These are phyloP conservation scores for Pseudococcus longispinus DNA, from an alignment of 2,888 invertebrate species.

Conservation along the genomic window DNA sequence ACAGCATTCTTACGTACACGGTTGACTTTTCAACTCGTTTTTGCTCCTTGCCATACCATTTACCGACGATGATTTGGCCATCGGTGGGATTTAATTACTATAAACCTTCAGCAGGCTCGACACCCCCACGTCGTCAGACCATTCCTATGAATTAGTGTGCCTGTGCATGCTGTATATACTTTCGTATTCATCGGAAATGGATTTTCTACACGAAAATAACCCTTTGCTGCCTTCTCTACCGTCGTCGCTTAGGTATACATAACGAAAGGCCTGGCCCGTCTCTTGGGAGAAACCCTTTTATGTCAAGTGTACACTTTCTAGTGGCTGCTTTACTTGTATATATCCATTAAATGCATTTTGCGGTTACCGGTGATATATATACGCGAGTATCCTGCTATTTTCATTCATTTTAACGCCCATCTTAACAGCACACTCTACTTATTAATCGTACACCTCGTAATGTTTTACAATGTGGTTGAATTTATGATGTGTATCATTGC, in stretches of 20 bases:
- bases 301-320: slow-evolving; percentile 24
- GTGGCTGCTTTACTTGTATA: slow-evolving; percentile 23
- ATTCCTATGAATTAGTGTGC: background rate
- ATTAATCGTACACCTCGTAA: slow-evolving; percentile 1
- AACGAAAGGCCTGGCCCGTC: background rate
- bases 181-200: slow-evolving; percentile 26
- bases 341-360: slow-evolving; percentile 28
- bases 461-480: slow-evolving; percentile 24
- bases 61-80: background rate
- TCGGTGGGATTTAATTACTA: background rate
- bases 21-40: background rate
- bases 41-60: background rate
- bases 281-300: slow-evolving; percentile 31
- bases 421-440: slow-evolving; percentile 23
- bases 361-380: slow-evolving; percentile 25
- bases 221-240: background rate
- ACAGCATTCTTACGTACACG: no score
- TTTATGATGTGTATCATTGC: slow-evolving; percentile 5
- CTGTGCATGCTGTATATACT: background rate
- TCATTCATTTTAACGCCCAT: slow-evolving; percentile 31
- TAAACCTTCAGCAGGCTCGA: background rate
- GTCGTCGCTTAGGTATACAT: background rate
- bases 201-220: background rate
- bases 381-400: slow-evolving; percentile 18
- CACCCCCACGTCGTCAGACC: background rate